Base-by-base conservation (phyloP, 2,113 vertebrate genomes). In the Daubentonia madagascariensis region DNA sequence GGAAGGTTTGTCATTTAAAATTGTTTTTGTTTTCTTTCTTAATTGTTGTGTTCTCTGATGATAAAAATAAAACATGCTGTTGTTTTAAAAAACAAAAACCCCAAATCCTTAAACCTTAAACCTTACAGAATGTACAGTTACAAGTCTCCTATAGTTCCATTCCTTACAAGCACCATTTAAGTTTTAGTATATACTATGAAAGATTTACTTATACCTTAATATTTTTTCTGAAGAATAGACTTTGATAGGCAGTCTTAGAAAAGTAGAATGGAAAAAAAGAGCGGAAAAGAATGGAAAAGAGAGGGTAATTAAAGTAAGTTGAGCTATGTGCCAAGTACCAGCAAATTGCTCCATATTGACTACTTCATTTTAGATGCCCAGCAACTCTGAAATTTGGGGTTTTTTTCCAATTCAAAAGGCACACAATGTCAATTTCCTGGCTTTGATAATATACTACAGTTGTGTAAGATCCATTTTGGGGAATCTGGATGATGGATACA, bases 91-190 rank as follows among this genome's bases (percentile, higher is more conserved):
- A 54, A 73, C 18, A 50, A 87, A 80, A 63, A 57, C 4, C 40
- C n/a, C 54, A 48, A 96, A 93, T 48, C 40, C n/a, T 92, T n/a
- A 94, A 97, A 75, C 28, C 25, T 43, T 86, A 72, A 28, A 92
- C 35, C 73, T 92, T 84, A 88, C 14, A 87, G 52, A 68, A 84
- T 50, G 37, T 40, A 57, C 11, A 80, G 37, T 75, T 68, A 9
- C 22, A 73, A 65, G 23, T 90, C 13, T 92, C 40, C 37, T 72
- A 25, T 50, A 80, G 89, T 54, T 86, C 6, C 5, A 72, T 63
- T 18, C 70, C 32, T 5, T 57, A 86, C 0, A 73, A 67, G 25
- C 8, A 84, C n/a, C 85, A 35, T 52, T 93, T 93, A 85, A 23
- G 23, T 70, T 84, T 96, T 78, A 63, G 57, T 85, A 67, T 18